A percentile compares a stretch with the other conserved stretches of the same genome.
These are phyloP conservation scores for Zaprionus lachaisei DNA, from an alignment of 1,140 invertebrate species.

Conservation along the genomic window DNA sequence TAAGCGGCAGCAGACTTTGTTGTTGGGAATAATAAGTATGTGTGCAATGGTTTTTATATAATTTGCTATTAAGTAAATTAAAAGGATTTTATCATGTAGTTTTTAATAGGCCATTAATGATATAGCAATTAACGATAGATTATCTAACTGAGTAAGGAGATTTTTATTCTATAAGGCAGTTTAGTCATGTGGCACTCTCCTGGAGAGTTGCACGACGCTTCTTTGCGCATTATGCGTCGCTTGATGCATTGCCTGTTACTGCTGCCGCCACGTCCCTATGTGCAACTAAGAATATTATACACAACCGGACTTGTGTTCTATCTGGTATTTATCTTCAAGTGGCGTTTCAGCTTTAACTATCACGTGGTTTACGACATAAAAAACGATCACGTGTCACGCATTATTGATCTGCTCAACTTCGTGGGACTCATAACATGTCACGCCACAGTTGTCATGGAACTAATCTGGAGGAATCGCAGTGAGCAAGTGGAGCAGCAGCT, in stretches of 20 bases:
- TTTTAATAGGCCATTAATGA: too few relatives aligned
- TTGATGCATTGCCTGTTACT: slow-evolving; percentile 47
- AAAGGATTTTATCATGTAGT: too few relatives aligned
- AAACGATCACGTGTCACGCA: slow-evolving; percentile 40
- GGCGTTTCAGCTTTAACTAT: slow-evolving; percentile 40
- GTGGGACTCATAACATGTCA: slow-evolving; percentile 12
- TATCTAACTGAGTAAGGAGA: not conserved
- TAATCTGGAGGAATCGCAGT: slow-evolving; percentile 38
- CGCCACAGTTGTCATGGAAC: slow-evolving; percentile 29
- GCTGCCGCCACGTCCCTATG: slow-evolving; percentile 19
- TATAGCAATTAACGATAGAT: slow-evolving; percentile 32
- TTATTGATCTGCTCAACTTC: slow-evolving; percentile 46
- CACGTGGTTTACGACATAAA: slow-evolving; percentile 22
- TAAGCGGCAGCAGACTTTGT: too few relatives aligned
- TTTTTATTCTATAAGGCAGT: not conserved
- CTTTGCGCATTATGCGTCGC: slow-evolving; percentile 39
- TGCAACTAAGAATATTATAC: slow-evolving; percentile 34
- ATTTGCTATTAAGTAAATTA: too few relatives aligned
- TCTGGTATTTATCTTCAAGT: not conserved
- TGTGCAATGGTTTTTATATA: too few relatives aligned
- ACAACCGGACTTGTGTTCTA: not conserved
- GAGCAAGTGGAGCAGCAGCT: slow-evolving; percentile 38
- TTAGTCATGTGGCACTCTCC: slow-evolving; percentile 52
- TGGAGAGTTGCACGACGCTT: slow-evolving; percentile 42
- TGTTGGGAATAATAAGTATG: too few relatives aligned